Conservation (phyloP, 1,140 invertebrate species). For the Sinella curviseta region DNA sequence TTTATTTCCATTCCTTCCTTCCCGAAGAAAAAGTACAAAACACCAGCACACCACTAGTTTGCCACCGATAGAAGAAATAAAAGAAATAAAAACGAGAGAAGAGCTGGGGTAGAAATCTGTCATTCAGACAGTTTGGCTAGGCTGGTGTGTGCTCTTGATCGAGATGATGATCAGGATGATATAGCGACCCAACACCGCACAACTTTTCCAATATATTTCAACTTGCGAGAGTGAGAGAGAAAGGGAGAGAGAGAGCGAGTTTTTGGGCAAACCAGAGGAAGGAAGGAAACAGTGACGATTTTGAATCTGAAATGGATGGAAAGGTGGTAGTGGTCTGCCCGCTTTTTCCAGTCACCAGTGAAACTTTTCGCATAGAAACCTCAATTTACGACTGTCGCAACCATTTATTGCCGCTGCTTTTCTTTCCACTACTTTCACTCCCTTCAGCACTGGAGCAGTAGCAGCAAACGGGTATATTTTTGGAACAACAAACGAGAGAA, state of each 20-base stretch:
- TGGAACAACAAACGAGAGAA: too few species aligned
- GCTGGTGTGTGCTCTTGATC: background rate
- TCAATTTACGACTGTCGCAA: conserved; percentile 11
- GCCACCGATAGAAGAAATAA: too few species aligned
- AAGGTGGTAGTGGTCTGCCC: background rate
- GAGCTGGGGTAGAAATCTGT: background rate
- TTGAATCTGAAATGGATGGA: background rate
- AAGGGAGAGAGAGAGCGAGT: background rate
- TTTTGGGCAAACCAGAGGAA: too few species aligned
- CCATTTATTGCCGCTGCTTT: conserved; percentile 2
- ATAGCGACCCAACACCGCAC: background rate
- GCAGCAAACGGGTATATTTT: too few species aligned
- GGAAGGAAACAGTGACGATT: background rate
- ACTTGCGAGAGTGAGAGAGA: background rate
- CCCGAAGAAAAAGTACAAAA: background rate
- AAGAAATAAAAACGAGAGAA: background rate
- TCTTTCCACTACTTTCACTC: background rate
- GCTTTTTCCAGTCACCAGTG: background rate
- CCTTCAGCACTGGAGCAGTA: too few species aligned
- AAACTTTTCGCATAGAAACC: conserved; percentile 7
- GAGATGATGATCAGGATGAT: background rate
- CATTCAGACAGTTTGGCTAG: background rate
- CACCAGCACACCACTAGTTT: too few species aligned
- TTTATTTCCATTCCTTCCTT: background rate
- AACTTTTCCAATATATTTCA: background rate